Conservation (phyloP, 2,113 vertebrate species). For the Neopipo cinnamomea region DNA sequence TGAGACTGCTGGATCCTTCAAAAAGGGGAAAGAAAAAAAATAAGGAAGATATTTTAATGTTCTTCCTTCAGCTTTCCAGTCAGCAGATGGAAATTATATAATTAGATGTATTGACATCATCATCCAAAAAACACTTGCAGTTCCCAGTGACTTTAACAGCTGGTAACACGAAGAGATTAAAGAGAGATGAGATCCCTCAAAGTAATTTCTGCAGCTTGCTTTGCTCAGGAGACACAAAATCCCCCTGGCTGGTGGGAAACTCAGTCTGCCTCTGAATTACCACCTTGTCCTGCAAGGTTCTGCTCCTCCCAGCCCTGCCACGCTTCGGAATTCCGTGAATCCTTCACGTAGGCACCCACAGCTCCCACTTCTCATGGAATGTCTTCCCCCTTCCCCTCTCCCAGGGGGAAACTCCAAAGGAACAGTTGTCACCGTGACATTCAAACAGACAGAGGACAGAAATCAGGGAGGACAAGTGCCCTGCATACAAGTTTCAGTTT, state of each 20-base stretch:
- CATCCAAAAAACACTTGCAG: neutral
- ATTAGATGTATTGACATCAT: neutral
- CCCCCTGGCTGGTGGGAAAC: neutral
- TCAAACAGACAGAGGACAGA: neutral
- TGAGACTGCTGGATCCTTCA: neutral
- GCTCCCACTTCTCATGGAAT: neutral
- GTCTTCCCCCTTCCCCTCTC: neutral
- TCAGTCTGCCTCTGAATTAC: neutral
- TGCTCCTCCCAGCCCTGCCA: neutral
- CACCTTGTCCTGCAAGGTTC: neutral
- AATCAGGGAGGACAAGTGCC: neutral
- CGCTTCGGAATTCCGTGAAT: neutral
- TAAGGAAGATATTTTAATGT: neutral
- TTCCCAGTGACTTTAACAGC: neutral
- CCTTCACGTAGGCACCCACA: neutral
- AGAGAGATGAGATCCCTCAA: neutral
- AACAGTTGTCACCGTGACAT: neutral
- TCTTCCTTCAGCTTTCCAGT: neutral
- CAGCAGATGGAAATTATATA: conserved; percentile 38
- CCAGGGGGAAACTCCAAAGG: neutral
- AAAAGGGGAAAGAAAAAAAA: neutral
- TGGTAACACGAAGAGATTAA: neutral
- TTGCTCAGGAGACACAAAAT: neutral
- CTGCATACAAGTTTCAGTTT: neutral
- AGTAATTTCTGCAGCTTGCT: neutral